Conservation (phyloP, 2,888 invertebrate species). For the Rugalucina vietnamica region DNA sequence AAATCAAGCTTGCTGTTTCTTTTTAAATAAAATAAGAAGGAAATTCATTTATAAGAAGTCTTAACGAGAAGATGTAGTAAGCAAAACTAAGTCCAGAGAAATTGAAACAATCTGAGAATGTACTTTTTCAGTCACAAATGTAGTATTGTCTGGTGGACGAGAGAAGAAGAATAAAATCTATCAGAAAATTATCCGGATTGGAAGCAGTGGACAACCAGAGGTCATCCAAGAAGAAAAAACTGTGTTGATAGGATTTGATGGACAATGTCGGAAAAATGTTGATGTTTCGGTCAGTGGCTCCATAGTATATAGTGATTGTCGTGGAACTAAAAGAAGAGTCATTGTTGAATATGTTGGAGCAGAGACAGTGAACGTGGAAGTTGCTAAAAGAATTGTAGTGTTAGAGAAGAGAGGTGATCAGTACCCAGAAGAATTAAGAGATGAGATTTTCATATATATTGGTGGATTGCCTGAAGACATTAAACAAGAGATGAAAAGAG, state of each 20-base stretch:
- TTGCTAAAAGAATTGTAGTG: constrained; percentile 35
- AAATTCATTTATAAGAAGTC: no score
- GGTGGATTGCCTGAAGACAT: constrained; percentile 44
- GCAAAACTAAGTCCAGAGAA: no score
- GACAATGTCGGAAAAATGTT: constrained; percentile 37
- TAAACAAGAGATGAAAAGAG: constrained; percentile 21
- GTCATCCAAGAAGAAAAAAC: constrained; percentile 27
- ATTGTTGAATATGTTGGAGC: constrained; percentile 44
- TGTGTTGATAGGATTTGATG: constrained; percentile 34
- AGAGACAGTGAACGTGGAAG: constrained; percentile 41
- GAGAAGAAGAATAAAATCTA: background rate
- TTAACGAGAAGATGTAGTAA: no score
- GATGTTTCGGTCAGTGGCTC: constrained; percentile 37
- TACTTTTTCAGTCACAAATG: background rate
- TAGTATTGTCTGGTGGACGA: background rate
- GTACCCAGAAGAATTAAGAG: constrained; percentile 37
- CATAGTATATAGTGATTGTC: constrained; percentile 39
- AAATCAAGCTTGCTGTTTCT: no score
- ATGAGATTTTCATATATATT: constrained; percentile 44
- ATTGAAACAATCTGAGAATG: background rate
- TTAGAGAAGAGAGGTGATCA: constrained; percentile 50
- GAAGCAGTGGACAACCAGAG: constrained; percentile 30
- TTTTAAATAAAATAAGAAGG: no score
- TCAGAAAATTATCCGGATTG: constrained; percentile 41
- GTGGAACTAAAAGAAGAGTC: background rate